These are phyloP conservation scores for Trachurus trachurus DNA, from an alignment of 2,797 vertebrate genomes.

Conservation along the genomic window DNA sequence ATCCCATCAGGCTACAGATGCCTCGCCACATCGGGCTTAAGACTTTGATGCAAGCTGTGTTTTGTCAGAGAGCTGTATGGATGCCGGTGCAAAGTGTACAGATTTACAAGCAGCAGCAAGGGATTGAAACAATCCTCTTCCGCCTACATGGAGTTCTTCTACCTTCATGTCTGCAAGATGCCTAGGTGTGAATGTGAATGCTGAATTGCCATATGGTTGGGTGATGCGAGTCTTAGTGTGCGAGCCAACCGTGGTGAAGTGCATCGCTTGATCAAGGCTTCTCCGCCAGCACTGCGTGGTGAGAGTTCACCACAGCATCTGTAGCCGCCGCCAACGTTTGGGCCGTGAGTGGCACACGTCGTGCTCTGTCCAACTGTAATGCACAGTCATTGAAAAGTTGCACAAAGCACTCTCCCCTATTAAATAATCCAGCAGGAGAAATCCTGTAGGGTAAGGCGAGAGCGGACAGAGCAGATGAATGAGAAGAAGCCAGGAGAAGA, in stretches of 20 bases:
- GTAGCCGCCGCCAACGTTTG: not conserved
- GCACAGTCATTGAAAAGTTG: not conserved
- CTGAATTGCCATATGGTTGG: conserved; percentile 29
- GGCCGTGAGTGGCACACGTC: not conserved
- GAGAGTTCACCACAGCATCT: not conserved
- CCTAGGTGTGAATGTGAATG: conserved; percentile 46
- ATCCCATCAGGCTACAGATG: conserved; percentile 25
- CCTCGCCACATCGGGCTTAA: conserved; percentile 14
- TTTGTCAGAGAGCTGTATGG: conserved; percentile 25
- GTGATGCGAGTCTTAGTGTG: conserved; percentile 13
- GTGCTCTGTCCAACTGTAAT: not conserved
- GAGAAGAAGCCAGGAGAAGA: conserved; percentile 22
- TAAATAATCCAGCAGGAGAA: conserved; percentile 67
- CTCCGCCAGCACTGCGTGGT: not conserved
- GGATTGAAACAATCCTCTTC: conserved; percentile 20
- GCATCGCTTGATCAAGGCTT: not conserved
- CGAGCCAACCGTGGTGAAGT: conserved; percentile 1
- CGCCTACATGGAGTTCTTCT: conserved; percentile 26
- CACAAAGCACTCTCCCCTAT: conserved; percentile 23
- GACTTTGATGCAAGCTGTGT: conserved; percentile 35
- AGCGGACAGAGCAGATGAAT: conserved; percentile 37
- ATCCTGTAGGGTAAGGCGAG: conserved; percentile 49
- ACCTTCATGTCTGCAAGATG: conserved; percentile 25
- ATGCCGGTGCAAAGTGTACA: conserved; percentile 30
- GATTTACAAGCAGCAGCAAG: conserved; percentile 11